A percentile compares a stretch with the other conserved stretches of the same genome.
Evolutionary conservation across 2,888 invertebrate genomes (phyloP).

Genomic region (Chouioia cunea): DNA sequence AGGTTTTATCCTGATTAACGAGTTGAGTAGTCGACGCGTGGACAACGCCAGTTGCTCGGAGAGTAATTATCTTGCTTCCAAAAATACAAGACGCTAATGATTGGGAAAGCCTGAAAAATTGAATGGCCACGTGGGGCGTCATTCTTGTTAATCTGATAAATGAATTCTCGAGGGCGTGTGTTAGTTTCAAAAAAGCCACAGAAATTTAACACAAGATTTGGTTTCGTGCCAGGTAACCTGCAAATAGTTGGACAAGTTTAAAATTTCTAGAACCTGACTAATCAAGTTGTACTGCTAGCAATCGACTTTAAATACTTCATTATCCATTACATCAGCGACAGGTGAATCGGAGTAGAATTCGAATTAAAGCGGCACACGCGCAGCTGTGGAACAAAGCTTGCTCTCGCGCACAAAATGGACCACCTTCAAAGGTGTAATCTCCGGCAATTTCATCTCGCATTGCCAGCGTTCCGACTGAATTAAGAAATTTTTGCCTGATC

Average conservation of each 20-base stretch:
- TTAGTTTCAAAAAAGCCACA: conserved; percentile 34
- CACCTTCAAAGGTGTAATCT: conserved; percentile 53
- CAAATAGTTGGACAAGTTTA: background rate
- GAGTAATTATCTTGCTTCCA: conserved; percentile 47
- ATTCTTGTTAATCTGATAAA: conserved; percentile 23
- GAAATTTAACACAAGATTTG: conserved; percentile 44
- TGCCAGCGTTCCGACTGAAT: conserved; percentile 50
- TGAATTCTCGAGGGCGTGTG: background rate
- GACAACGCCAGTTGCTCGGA: conserved; percentile 33
- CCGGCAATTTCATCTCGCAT: conserved; percentile 38
- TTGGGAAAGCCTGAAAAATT: conserved; percentile 50
- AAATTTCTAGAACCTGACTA: no score
- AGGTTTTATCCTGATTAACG: conserved; percentile 47
- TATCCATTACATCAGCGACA: conserved; percentile 5
- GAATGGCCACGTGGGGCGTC: conserved; percentile 30
- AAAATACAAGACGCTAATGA: conserved; percentile 39
- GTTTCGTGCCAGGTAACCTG: background rate
- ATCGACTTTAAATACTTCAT: conserved; percentile 7
- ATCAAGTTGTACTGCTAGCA: background rate
- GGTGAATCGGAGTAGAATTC: conserved; percentile 18
- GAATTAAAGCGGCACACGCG: conserved; percentile 29
- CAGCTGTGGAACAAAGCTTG: conserved; percentile 47
- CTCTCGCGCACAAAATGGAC: conserved; percentile 56
- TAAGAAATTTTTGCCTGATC: conserved; percentile 57
- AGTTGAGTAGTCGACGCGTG: conserved; percentile 31